Evolutionary conservation across 1,140 invertebrate species (phyloP).

Genomic region (Latrodectus geometricus): DNA sequence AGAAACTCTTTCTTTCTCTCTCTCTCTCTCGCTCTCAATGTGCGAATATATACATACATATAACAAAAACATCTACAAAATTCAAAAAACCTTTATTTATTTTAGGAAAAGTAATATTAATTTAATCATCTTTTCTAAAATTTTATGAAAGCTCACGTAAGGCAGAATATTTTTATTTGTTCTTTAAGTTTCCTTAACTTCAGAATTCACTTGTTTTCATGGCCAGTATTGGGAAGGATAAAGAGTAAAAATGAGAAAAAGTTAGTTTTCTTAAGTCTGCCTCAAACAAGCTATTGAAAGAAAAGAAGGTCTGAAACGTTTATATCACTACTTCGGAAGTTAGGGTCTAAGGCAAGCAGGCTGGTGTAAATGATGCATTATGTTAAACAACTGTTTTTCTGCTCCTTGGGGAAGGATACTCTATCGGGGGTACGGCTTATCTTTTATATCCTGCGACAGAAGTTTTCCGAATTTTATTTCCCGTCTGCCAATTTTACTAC

Average conservation of each 20-base stretch:
- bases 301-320: constrained; percentile 7
- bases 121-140: no score
- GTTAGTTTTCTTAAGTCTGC: neutral
- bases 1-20: no score
- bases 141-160: no score
- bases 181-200: no score
- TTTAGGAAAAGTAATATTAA: no score
- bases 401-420: constrained; percentile 17
- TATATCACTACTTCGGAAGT: constrained; percentile 28
- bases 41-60: no score
- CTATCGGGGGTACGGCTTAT: constrained; percentile 32
- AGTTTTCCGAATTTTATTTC: constrained; percentile 61
- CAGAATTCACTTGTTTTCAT: no score
- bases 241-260: neutral
- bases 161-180: no score
- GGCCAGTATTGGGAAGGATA: neutral
- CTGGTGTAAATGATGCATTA: constrained; percentile 59
- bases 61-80: no score
- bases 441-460: constrained; percentile 59
- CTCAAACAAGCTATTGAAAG: constrained; percentile 16
- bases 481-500: constrained; percentile 40
- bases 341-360: constrained; percentile 17
- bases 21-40: no score
- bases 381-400: constrained; percentile 59
- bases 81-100: no score